These are phyloP conservation scores for Diprion similis DNA, from an alignment of 1,140 invertebrate genomes.

Conservation along the genomic window DNA sequence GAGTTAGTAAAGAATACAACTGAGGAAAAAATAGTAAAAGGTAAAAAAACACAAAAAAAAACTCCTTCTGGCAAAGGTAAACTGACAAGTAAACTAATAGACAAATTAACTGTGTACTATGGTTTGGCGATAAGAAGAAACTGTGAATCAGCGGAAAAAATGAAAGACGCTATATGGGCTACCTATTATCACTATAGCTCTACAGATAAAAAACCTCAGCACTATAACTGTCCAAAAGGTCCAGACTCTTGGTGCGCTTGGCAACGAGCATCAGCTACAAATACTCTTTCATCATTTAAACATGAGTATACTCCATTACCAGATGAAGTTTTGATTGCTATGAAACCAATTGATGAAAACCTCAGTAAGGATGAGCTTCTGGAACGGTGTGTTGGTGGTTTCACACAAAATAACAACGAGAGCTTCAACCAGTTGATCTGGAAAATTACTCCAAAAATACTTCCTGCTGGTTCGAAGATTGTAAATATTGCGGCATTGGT, in stretches of 20 bases:
- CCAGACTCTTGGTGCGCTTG: slow-evolving; percentile 18
- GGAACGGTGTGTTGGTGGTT: too few species aligned
- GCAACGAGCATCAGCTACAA: slow-evolving; percentile 11
- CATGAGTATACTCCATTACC: slow-evolving; percentile 11
- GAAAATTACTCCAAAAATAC: slow-evolving; percentile 16
- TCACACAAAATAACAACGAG: slow-evolving; percentile 21
- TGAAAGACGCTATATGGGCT: too few species aligned
- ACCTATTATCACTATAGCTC: too few species aligned
- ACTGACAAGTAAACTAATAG: slow-evolving; percentile 30
- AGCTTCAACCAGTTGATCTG: slow-evolving; percentile 21
- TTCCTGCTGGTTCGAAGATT: slow-evolving; percentile 11
- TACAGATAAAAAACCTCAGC: too few species aligned
- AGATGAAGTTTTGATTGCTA: too few species aligned
- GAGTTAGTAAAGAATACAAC: slow-evolving; percentile 21
- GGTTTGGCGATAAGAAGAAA: slow-evolving; percentile 31
- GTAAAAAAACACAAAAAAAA: slow-evolving; percentile 13
- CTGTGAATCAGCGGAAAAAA: too few species aligned
- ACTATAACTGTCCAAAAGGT: too few species aligned
- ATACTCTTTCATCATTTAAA: background rate
- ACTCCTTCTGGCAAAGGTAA: slow-evolving; percentile 26
- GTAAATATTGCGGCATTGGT: slow-evolving; percentile 20
- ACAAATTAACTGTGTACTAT: slow-evolving; percentile 32
- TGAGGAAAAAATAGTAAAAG: too few species aligned
- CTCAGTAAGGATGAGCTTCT: too few species aligned
- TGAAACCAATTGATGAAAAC: too few species aligned